A percentile compares a stretch with the other conserved stretches of the same genome.
phyloP scores from a whole-genome alignment of 2,888 invertebrate species.

The Rhaphigaster nebulosa region DNA sequence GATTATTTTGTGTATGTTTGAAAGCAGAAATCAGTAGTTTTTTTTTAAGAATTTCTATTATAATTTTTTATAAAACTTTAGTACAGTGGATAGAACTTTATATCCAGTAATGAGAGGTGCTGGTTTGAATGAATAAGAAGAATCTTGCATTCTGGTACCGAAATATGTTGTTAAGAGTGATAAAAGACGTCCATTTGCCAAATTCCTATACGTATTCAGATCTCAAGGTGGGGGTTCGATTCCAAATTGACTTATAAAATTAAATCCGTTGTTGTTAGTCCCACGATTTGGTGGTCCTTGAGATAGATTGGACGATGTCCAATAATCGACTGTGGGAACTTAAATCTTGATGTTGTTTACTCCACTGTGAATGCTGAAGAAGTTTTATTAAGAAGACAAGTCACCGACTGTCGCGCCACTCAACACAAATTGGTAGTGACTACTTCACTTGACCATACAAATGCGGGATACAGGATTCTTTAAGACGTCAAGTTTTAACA shows the following conservation, averaged over 20 bases:
- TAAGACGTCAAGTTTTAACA: too few species aligned
- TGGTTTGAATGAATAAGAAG: too few species aligned
- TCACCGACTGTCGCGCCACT: not conserved
- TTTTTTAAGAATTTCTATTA: too few species aligned
- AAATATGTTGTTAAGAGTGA: not conserved
- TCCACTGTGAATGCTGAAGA: not conserved
- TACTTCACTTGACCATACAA: not conserved
- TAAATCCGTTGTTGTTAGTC: not conserved
- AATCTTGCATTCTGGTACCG: too few species aligned
- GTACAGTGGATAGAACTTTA: too few species aligned
- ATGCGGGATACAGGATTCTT: not conserved
- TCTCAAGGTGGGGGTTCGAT: not conserved
- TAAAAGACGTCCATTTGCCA: not conserved
- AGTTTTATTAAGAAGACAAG: not conserved
- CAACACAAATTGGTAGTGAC: not conserved
- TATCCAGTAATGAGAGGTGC: too few species aligned
- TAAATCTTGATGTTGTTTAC: not conserved
- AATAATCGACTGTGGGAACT: constrained; percentile 40
- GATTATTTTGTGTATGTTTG: too few species aligned
- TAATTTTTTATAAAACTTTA: too few species aligned
- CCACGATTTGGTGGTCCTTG: constrained; percentile 43
- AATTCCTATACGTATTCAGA: not conserved
- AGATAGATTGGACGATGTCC: not conserved
- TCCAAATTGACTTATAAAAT: constrained; percentile 19
- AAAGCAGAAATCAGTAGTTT: too few species aligned